These are phyloP conservation scores for Lasius fuliginosus DNA, from an alignment of 2,888 invertebrate genomes.

Conservation along the genomic window DNA sequence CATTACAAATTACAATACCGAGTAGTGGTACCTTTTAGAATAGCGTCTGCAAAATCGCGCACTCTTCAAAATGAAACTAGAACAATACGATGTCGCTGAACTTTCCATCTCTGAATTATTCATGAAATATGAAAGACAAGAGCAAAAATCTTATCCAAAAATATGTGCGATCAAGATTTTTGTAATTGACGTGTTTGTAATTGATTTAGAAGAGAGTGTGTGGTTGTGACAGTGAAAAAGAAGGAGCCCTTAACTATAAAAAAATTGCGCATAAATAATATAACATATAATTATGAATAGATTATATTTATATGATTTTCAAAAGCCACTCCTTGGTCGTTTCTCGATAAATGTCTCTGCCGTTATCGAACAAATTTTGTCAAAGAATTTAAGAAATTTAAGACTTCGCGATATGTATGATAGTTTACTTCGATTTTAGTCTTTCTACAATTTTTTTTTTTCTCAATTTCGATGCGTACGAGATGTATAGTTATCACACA, in stretches of 20 bases:
- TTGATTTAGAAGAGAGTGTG: neutral
- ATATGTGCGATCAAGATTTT: neutral
- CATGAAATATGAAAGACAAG: neutral
- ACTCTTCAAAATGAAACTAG: neutral
- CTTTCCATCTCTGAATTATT: slow-evolving; percentile 22
- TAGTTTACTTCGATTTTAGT: neutral
- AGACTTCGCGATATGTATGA: neutral
- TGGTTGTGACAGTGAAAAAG: slow-evolving; percentile 1
- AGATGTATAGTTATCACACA: neutral
- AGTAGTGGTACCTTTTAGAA: neutral
- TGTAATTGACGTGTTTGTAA: slow-evolving; percentile 4
- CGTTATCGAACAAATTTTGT: slow-evolving; percentile 39
- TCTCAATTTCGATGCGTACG: neutral
- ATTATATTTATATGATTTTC: slow-evolving; percentile 73
- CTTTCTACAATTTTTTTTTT: neutral
- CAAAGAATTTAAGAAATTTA: neutral
- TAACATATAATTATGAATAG: slow-evolving; percentile 45
- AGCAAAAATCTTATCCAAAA: neutral
- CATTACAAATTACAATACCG: neutral
- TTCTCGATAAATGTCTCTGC: slow-evolving; percentile 53
- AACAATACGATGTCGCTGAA: slow-evolving; percentile 1
- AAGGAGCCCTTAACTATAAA: neutral
- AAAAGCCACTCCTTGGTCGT: slow-evolving; percentile 72
- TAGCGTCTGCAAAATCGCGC: neutral
- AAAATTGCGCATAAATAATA: neutral